Percentiles rank a stretch among this genome's conserved stretches.
phyloP scores from a whole-genome alignment of 2,888 invertebrate species.

The Phorcus lineatus region DNA sequence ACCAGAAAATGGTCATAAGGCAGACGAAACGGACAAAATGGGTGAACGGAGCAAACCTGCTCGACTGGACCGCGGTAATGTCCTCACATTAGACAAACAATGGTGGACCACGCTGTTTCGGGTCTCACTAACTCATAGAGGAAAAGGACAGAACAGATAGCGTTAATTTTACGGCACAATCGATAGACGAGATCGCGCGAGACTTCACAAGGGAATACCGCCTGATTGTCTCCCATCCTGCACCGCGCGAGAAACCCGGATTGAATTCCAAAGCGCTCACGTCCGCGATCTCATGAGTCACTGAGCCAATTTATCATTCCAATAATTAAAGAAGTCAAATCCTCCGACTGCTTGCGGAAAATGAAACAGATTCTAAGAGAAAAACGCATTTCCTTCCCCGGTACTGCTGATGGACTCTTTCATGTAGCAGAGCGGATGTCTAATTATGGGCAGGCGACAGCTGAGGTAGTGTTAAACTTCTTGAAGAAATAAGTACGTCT shows the following conservation, averaged over 20 bases:
- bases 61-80: not conserved
- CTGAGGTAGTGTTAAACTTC: not conserved
- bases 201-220: conserved; percentile 17
- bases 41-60: not conserved
- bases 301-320: conserved; percentile 33
- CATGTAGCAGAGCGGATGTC: not conserved
- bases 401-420: not conserved
- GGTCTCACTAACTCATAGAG: not conserved
- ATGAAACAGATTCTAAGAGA: conserved; percentile 25
- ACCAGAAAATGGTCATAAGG: not conserved
- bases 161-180: conserved; percentile 24
- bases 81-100: conserved; percentile 1
- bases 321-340: conserved; percentile 35
- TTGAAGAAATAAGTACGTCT: no score
- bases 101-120: not conserved
- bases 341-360: conserved; percentile 13
- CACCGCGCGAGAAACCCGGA: conserved; percentile 3
- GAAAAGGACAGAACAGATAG: not conserved
- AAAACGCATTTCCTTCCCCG: not conserved
- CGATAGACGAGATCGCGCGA: conserved; percentile 5
- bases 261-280: conserved; percentile 23
- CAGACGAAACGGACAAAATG: not conserved
- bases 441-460: conserved; percentile 5
- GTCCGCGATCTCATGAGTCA: conserved; percentile 23
- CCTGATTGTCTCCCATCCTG: conserved; percentile 23